phyloP scores from a whole-genome alignment of 53 echinoderm and acorn worm species.

The Pentamera pediparva region DNA sequence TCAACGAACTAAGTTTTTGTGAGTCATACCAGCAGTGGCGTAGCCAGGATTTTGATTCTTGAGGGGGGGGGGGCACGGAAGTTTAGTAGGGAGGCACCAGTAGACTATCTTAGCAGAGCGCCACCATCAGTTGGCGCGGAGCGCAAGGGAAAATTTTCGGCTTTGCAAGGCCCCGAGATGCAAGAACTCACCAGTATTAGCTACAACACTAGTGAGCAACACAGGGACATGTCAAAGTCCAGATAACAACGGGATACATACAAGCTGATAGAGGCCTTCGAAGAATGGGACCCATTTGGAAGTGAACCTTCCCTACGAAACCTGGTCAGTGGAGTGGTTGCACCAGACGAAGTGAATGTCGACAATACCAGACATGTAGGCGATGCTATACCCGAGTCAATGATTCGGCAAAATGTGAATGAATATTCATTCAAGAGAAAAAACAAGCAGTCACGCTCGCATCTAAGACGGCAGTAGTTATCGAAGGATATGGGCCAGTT shows the following conservation, averaged over 20 bases:
- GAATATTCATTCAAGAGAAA: conserved; percentile 27
- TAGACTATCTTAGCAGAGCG: no score
- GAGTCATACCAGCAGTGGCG: no score
- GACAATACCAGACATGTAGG: conserved; percentile 26
- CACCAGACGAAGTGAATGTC: conserved; percentile 33
- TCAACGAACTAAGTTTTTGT: no score
- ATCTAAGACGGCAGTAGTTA: conserved; percentile 19
- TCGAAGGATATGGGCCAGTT: conserved; percentile 30
- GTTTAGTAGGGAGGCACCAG: no score
- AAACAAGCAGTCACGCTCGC: conserved; percentile 48
- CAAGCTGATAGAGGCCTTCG: conserved; percentile 31
- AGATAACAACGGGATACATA: conserved; percentile 31
- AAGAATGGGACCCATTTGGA: conserved; percentile 47
- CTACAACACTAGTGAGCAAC: conserved; percentile 45
- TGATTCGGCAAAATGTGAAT: conserved; percentile 15
- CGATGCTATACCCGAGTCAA: not conserved
- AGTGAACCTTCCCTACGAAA: conserved; percentile 34
- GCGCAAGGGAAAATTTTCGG: no score
- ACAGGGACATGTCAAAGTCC: conserved; percentile 38
- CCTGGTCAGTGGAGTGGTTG: conserved; percentile 39
- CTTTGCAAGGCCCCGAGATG: no score
- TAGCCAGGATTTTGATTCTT: no score
- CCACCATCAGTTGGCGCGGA: no score
- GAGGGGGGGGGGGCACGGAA: no score
- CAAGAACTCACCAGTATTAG: conserved; percentile 32